These are phyloP conservation scores for Drosophila serrata DNA, from an alignment of 1,140 invertebrate genomes.

Conservation along the genomic window DNA sequence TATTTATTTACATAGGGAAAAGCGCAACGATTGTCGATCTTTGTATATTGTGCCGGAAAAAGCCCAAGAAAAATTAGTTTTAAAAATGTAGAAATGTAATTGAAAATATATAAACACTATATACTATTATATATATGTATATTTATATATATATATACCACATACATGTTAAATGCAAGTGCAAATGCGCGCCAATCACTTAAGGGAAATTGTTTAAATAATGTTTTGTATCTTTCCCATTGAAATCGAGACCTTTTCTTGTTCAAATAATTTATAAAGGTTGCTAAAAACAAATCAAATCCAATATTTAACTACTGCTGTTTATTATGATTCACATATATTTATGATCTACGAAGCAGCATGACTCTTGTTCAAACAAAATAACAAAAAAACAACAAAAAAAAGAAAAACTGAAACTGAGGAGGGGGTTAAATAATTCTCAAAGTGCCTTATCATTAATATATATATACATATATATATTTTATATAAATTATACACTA, in stretches of 20 bases:
- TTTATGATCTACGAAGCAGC: conserved; percentile 14
- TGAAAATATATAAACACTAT: conserved; percentile 28
- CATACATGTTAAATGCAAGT: conserved; percentile 20
- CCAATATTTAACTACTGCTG: conserved; percentile 39
- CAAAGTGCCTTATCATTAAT: conserved; percentile 78
- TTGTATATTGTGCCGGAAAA: conserved; percentile 25
- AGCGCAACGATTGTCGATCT: conserved; percentile 34
- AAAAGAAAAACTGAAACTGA: conserved; percentile 7
- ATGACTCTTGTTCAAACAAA: conserved; percentile 6
- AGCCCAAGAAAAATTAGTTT: conserved; percentile 43
- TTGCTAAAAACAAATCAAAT: conserved; percentile 17
- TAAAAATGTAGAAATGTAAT: conserved; percentile 40
- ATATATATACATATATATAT: conserved; percentile 40
- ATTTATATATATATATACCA: neutral
- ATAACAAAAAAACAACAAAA: neutral
- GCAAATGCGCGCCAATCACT: conserved; percentile 46
- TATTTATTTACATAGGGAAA: conserved; percentile 53
- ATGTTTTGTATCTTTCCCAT: conserved; percentile 38
- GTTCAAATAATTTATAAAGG: conserved; percentile 40
- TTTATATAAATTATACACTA: conserved; percentile 48
- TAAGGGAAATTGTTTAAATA: conserved; percentile 63
- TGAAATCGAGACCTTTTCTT: conserved; percentile 24
- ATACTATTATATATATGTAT: conserved; percentile 10
- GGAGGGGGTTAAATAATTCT: conserved; percentile 69
- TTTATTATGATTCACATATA: conserved; percentile 34